Base-by-base conservation (phyloP, 1,140 invertebrate genomes). In the Pogonognathellus flavescens region DNA sequence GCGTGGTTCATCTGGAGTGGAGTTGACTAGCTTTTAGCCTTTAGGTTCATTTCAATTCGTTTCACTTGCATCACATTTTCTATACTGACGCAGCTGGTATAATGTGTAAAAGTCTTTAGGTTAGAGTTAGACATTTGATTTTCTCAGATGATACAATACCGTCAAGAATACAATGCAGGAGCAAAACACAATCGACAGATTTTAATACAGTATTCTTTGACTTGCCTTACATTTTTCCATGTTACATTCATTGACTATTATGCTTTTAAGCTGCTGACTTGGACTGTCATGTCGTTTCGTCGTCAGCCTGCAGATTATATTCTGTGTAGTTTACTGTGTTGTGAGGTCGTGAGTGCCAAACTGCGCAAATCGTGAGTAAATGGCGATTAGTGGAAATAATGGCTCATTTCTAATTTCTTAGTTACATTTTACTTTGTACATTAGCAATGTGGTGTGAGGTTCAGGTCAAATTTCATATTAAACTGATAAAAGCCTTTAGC, bases 361-460 rank as follows among this genome's bases (percentile, higher is more conserved):
- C 70, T 76, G 70, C 9, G 70, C 25, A 50, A 76, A 76, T 76
- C 70, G 70, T 76, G 70, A 76, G 70, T 41, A 76, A 16, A 76
- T 76, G 16, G n/a, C 70, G 31, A 76, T 76, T 76, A 76, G 70
- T 49, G 70, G 41, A 76, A 76, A 76, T 76, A 76, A 76, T 76
- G 70, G 70, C 70, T 76, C 25, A 76, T 76, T 76, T 76, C 70
- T 76, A 76, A 76, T 76, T 76, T 76, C 70, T 76, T 76, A 76
- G 70, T 49, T 76, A 50, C 41, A 76, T 41, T 76, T 76, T 76
- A 76, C 41, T 49, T 31, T 41, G 31, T 76, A 76, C 70, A 76
- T 49, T 66, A 76, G 70, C 70, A 76, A n/a, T 76, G 25, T 76
- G 70, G 70, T 76, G 70, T 76, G 25, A 76, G 70, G 70, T 76